Evolutionary conservation across 2,113 vertebrate genomes (phyloP).

Genomic region (Pelobates fuscus): DNA sequence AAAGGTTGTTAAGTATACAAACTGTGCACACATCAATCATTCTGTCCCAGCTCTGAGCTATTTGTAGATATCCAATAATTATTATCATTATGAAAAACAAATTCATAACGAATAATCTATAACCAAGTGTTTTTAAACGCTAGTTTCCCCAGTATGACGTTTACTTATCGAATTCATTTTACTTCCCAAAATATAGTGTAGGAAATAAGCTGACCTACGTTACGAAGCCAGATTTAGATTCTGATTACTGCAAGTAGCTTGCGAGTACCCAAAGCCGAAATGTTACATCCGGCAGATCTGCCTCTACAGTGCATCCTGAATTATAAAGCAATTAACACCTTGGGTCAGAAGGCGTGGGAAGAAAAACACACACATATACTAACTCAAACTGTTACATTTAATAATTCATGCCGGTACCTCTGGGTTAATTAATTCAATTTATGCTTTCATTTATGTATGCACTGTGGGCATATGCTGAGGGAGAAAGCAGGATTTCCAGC

Average conservation of each 20-base stretch:
- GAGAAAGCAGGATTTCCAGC: conserved; percentile 23
- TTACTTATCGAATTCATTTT: not conserved
- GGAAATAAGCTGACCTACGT: not conserved
- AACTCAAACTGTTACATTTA: conserved; percentile 39
- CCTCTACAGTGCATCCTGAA: conserved; percentile 18
- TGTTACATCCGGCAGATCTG: conserved; percentile 28
- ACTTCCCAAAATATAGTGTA: not conserved
- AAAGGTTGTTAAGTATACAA: too few relatives aligned
- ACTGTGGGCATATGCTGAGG: conserved; percentile 32
- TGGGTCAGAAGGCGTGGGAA: conserved; percentile 46
- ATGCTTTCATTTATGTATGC: conserved; percentile 49
- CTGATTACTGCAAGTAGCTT: conserved; percentile 14
- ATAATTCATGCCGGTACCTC: conserved; percentile 44
- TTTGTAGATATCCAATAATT: too few relatives aligned
- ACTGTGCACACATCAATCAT: too few relatives aligned
- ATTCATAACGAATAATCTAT: too few relatives aligned
- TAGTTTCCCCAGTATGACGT: too few relatives aligned
- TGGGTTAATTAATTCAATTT: conserved; percentile 42
- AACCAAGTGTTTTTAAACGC: too few relatives aligned
- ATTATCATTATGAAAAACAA: too few relatives aligned
- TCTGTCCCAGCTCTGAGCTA: too few relatives aligned
- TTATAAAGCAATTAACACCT: conserved; percentile 47
- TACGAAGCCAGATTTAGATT: conserved; percentile 6
- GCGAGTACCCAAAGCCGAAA: conserved; percentile 7
- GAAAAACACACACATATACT: conserved; percentile 30